Evolutionary conservation across 2,888 invertebrate genomes (phyloP).

Genomic region (Eurytoma adleriae): DNA sequence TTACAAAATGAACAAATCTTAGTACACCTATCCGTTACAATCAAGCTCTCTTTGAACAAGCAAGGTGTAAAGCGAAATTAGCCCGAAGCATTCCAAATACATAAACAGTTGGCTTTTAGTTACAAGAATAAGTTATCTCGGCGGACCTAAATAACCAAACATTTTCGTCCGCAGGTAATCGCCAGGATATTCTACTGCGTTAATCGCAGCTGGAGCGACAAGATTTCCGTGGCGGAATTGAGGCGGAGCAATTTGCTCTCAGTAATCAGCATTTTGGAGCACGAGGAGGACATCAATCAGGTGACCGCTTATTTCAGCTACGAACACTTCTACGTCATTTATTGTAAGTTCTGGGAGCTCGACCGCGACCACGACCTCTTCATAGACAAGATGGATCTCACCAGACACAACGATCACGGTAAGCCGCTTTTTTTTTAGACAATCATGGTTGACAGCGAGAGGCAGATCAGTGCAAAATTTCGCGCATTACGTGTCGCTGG

Average conservation of each 20-base stretch:
- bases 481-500: not conserved
- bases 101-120: too few relatives aligned
- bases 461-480: not conserved
- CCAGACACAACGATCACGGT: slow-evolving; percentile 97
- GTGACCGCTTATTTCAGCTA: slow-evolving; percentile 95
- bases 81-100: too few relatives aligned
- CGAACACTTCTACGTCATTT: slow-evolving; percentile 99
- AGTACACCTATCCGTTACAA: too few relatives aligned
- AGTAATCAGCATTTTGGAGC: slow-evolving; percentile 87
- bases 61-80: too few relatives aligned
- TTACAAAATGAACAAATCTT: too few relatives aligned
- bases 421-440: not conserved
- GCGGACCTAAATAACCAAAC: too few relatives aligned
- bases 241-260: slow-evolving; percentile 93
- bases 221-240: slow-evolving; percentile 91
- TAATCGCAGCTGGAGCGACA: slow-evolving; percentile 97
- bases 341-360: slow-evolving; percentile 99
- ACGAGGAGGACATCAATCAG: slow-evolving; percentile 98
- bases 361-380: slow-evolving; percentile 98
- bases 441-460: too few relatives aligned
- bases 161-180: slow-evolving; percentile 84
- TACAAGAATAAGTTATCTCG: too few relatives aligned
- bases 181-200: slow-evolving; percentile 98
- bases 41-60: too few relatives aligned
- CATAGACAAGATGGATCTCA: slow-evolving; percentile 95